Conservation (phyloP, 1,140 invertebrate genomes). For the Achatina immaculata region DNA sequence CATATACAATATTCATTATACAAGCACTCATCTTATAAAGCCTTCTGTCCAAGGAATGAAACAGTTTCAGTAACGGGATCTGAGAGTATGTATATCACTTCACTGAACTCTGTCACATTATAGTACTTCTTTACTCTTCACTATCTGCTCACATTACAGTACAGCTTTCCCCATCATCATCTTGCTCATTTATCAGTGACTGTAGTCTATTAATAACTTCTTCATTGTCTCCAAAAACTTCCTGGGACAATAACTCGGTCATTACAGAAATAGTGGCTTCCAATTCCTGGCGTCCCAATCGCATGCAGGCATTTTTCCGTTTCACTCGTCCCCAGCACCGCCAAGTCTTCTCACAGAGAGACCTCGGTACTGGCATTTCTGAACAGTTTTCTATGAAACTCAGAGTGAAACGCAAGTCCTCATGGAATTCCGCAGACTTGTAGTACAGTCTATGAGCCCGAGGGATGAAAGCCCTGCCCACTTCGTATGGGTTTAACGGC, state of each 20-base stretch:
- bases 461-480: slow-evolving; percentile 48
- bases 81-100: no score
- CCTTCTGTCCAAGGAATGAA: no score
- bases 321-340: slow-evolving; percentile 39
- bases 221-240: slow-evolving; percentile 30
- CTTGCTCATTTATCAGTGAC: slow-evolving; percentile 4
- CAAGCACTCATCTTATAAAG: no score
- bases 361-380: slow-evolving; percentile 26
- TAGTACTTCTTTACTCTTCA: no score
- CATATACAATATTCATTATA: no score
- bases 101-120: no score
- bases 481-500: slow-evolving; percentile 47
- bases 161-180: slow-evolving; percentile 11
- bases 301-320: slow-evolving; percentile 40
- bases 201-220: slow-evolving; percentile 26
- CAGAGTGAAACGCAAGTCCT: slow-evolving; percentile 46
- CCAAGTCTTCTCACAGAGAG: slow-evolving; percentile 42
- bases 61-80: no score
- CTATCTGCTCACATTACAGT: neutral
- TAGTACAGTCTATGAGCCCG: slow-evolving; percentile 49
- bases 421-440: slow-evolving; percentile 49
- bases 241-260: slow-evolving; percentile 31
- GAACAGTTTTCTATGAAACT: slow-evolving; percentile 48
- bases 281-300: slow-evolving; percentile 35
- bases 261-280: slow-evolving; percentile 32